Percentiles rank a stretch among this genome's conserved stretches.
Conservation (phyloP, 53 echinoderm and acorn worm species). For the Echinometra lucunter region DNA sequence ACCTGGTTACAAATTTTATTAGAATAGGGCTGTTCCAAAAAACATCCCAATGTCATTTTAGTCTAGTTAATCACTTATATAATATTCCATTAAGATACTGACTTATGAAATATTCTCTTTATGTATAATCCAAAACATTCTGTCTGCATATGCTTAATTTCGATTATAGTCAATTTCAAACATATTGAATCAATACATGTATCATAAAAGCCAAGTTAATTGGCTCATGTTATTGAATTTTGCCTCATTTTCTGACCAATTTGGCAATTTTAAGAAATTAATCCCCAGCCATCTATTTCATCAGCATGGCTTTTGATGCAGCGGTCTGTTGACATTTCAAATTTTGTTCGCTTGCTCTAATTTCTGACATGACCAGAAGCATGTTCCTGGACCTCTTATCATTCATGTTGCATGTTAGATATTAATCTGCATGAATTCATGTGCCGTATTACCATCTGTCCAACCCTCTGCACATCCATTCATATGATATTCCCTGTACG, state of each 20-base stretch:
- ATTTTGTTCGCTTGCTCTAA: not conserved
- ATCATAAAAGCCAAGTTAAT: not conserved
- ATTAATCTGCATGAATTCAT: not conserved
- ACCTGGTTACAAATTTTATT: not conserved
- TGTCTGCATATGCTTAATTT: not conserved
- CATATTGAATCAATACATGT: not conserved
- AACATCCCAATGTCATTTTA: not conserved
- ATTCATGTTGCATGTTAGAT: conserved; percentile 11
- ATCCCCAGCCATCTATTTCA: not conserved
- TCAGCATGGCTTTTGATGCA: conserved; percentile 23
- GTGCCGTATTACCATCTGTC: not conserved
- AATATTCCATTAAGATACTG: too few species aligned
- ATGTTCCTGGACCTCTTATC: not conserved
- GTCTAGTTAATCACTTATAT: not conserved
- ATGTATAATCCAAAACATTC: not conserved
- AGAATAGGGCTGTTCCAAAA: not conserved
- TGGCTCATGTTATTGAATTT: not conserved
- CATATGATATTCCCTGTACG: not conserved
- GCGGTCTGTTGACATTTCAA: conserved; percentile 45
- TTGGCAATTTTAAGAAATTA: conserved; percentile 18
- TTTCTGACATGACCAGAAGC: not conserved
- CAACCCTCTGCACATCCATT: not conserved
- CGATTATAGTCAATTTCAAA: not conserved
- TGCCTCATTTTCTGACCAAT: conserved; percentile 33
- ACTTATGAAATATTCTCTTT: not conserved